Evolutionary conservation across 2,888 invertebrate genomes (phyloP), one percentile per base, ranked within the genome.

Genomic region (Aromia moschata): DNA sequence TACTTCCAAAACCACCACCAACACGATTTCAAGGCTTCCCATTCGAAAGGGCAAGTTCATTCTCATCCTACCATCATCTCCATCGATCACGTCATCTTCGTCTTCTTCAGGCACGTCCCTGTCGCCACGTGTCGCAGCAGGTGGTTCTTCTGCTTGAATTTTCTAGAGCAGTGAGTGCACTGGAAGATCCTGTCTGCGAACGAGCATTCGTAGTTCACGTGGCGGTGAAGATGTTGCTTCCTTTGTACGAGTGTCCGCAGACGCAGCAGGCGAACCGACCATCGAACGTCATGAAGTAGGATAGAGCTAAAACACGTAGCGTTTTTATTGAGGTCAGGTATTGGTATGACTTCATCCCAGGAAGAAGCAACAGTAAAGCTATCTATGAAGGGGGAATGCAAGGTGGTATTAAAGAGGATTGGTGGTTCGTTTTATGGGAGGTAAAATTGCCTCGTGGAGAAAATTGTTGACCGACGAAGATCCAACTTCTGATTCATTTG

Each of bases 151-250:
- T 86, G 86, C 78, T 87, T 87, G 83, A 92, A 93, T 59, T 86
- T 86, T 80, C 91, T 91, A 58, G 89, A 88, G 77, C 92, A 92
- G 67, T 83, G 83, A 68, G 83, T 83, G 80, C 89, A 89, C n/a
- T 0, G 1, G 18, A 43, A 43, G 14, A 20, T 25, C 12, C 25
- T 43, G 2, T 12, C 20, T 1, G 2, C 25, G 2, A 25, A 1
- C 1, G 25, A 5, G 12, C 43, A 43, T 1, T 43, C 43, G 9
- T 43, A 12, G 18, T 25, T 43, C 4, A 14, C 12, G 14, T 43
- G 43, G 2, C 2, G 11, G 14, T 4, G 9, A 1, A 25, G 18
- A 7, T 43, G 12, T 1, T 12, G n/a, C 10, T 14, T 43, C 12
- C 25, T 17, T 43, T 43, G 43, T 43, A 43, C 12, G 43, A 25